Evolutionary conservation across 2,113 vertebrate genomes (phyloP), one percentile per base, ranked within the genome.

Genomic region (Polypterus bichir): DNA sequence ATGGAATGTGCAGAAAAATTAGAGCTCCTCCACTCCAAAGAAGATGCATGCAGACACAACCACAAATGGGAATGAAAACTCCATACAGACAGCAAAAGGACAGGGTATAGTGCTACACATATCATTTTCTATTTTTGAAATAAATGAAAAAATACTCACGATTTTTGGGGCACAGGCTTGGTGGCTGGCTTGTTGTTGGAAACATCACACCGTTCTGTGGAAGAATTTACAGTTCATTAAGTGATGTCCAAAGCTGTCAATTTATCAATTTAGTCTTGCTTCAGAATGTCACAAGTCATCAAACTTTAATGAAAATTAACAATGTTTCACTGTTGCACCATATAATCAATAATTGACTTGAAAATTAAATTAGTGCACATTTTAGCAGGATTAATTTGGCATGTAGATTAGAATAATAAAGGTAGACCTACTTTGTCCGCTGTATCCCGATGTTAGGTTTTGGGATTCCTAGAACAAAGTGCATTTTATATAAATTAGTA

Each of bases 371-470:
- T 60, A 27, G 27, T 27, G 27, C 27, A 59, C 0, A 6, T n/a
- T 57, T 65, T 69, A 67, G 48, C 48, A 71, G 62, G 54, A 7
- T 51, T 51, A 10, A 7, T 65, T 68, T 68, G 68, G 54, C 73
- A 60, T 62, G 68, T 71, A 57, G 60, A 69, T 57, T 51, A 69
- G 51, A 54, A 70, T 64, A 66, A 73, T 65, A 69, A 69, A 68
- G 69, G 47, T 74, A 71, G 47, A 91, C 92, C 83, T 92, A 97
- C 92, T 97, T 86, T 94, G 93, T 72, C 83, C 85, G 83, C 76
- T 88, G 82, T 93, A 94, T 88, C 90, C 88, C 68, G 89, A 88
- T 79, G 89, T 91, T 84, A 91, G 82, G 82, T 94, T 90, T 74
- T 92, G 92, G 3, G 90, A 81, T 71, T 95, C 93, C 93, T 97